Base-by-base conservation (phyloP, 2,113 vertebrate species). In the Caloenas nicobarica region DNA sequence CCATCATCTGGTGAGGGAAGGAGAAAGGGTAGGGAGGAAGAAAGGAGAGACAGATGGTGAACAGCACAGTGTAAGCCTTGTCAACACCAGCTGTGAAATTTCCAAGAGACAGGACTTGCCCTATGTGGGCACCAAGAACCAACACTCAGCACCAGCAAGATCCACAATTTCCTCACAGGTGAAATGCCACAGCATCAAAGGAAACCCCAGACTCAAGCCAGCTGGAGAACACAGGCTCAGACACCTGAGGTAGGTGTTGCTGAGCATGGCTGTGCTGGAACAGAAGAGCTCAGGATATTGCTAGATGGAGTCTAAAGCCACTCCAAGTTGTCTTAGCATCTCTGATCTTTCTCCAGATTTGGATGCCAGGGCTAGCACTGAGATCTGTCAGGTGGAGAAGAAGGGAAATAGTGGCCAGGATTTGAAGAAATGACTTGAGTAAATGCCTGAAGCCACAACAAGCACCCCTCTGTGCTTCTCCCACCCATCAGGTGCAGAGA, bases 401-500 rank as follows among this genome's bases (percentile, higher is more conserved):
- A 56, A 64, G 24, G 26, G 57, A 76, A 89, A 74, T 58, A 46
- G 33, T 21, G 51, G 13, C 48, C 28, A 62, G 14, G 51, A 61
- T 4, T 56, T 66, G 61, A 51, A 81, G n/a, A 85, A 86, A 79
- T 19, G 0, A 18, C 16, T 53, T 62, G 36, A 17, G 48, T n/a
- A 87, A 81, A 42, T 56, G 42, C 6, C 51, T 48, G 26, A 83
- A 86, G 25, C 38, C n/a, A 46, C 48, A 48, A 10, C 9, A 51
- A 87, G 13, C 5, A 5, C 15, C 13, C 29, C 18, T 50, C 56
- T 74, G 38, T 53, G 74, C 44, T 66, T 70, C 66, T 80, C 16
- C 28, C 29, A 73, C 17, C 11, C 38, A 15, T 4, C 0, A 0
- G 44, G 18, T 28, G 19, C 51, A 58, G 80, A 33, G 62, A 54